Base-by-base conservation (phyloP, 2,797 vertebrate species). In the Erithacus rubecula region DNA sequence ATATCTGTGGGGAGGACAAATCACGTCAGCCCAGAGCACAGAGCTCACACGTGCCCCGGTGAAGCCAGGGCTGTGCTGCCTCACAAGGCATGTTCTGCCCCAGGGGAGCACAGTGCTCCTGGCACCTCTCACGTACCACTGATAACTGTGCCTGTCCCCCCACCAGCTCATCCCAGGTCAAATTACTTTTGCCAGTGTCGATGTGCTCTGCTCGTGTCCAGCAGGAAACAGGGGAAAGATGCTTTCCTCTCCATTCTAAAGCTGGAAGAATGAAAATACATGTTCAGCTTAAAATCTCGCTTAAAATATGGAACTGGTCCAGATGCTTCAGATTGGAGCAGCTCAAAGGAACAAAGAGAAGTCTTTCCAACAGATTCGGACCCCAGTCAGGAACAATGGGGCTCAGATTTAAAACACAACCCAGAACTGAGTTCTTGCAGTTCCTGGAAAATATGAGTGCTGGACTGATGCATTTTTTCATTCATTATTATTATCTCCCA, bases 231-330 rank as follows among this genome's bases (percentile, higher is more conserved):
- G 68, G 30, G 37, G 22, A 53, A 89, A 91, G 83, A 88, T 82
- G 93, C 67, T 90, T 79, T 39, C 78, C 69, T 91, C 58, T 30
- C n/a, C 58, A 10, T 71, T 68, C 43, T 41, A 22, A 71, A 87
- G 36, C 83, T 93, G 95, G 90, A 90, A 95, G 93, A 95, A 91
- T 97, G 98, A 98, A 98, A 98, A 98, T 98, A 98, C 97, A 97
- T 96, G 97, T 98, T 97, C 97, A 97, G 97, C 97, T 98, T 98
- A 98, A 99, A 98, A 98, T 98, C 64, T 56, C 7, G 52, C 77
- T 94, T 93, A 68, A 83, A 95, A 90, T 77, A 71, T 44, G 87
- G 96, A 96, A 96, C 65, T 1, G 5, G 32, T 96, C 70, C 93
- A 96, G 94, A 53, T 27, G 89, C 43, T 78, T 92, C 83, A 67